A percentile compares a stretch with the other conserved stretches of the same genome.
These are phyloP conservation scores for Spondyliosoma cantharus DNA, from an alignment of 2,797 vertebrate species.

Conservation along the genomic window DNA sequence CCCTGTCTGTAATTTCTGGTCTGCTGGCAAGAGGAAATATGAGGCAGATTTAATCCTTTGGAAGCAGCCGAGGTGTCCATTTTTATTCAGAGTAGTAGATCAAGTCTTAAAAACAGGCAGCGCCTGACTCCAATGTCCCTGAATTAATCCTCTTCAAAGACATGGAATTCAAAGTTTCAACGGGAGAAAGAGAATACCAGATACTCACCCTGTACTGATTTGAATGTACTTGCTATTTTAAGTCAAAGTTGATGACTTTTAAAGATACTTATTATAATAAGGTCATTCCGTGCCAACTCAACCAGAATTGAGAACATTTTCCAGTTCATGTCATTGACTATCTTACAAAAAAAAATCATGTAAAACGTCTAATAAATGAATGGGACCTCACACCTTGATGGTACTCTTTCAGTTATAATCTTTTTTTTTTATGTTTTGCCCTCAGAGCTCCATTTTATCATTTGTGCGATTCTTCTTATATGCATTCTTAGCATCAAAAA, in stretches of 20 bases:
- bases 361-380: too few species aligned
- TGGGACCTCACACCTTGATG: too few species aligned
- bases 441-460: too few species aligned
- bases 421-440: too few species aligned
- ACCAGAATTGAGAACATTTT: too few species aligned
- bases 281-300: too few species aligned
- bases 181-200: not conserved
- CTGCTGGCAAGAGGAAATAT: slow-evolving; percentile 49
- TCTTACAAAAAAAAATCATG: too few species aligned
- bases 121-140: slow-evolving; percentile 34
- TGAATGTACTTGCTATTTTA: not conserved
- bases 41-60: slow-evolving; percentile 54
- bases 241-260: not conserved
- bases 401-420: too few species aligned
- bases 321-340: too few species aligned
- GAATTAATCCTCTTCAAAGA: slow-evolving; percentile 41
- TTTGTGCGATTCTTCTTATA: too few species aligned
- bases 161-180: slow-evolving; percentile 15
- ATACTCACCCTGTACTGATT: not conserved
- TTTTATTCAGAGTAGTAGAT: slow-evolving; percentile 59
- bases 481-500: too few species aligned
- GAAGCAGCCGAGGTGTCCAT: slow-evolving; percentile 48
- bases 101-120: slow-evolving; percentile 43
- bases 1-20: slow-evolving; percentile 42
- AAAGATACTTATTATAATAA: not conserved